Percentiles rank a stretch among this genome's conserved stretches.
Evolutionary conservation across 2,113 vertebrate genomes (phyloP).

Genomic region (Corythornis vintsioides): DNA sequence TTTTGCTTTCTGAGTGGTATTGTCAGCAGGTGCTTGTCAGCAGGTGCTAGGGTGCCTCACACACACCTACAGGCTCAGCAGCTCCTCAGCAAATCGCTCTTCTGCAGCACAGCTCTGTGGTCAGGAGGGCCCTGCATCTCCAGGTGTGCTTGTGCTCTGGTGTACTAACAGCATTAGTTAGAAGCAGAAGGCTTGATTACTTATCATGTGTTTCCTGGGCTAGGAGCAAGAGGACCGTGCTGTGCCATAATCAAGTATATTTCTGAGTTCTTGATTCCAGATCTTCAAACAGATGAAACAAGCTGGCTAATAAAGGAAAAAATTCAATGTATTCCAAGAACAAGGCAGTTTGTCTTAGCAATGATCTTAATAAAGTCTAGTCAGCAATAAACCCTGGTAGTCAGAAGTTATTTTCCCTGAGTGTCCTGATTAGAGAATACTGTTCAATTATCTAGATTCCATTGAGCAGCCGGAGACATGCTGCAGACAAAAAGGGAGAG

Average conservation of each 20-base stretch:
- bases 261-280: background rate
- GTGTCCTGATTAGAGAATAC: background rate
- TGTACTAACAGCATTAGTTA: background rate
- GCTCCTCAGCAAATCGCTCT: background rate
- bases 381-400: background rate
- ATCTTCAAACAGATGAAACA: background rate
- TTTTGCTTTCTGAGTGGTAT: background rate
- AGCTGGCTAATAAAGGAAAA: background rate
- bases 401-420: slow-evolving; percentile 7
- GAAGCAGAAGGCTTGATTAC: background rate
- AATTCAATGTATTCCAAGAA: background rate
- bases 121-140: background rate
- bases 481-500: background rate
- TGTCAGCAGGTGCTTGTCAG: background rate
- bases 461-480: background rate
- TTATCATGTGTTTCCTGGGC: background rate
- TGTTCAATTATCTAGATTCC: background rate
- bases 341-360: background rate
- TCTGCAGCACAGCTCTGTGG: background rate
- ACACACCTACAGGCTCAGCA: background rate
- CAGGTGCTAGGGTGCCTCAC: background rate
- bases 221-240: background rate
- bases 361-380: background rate
- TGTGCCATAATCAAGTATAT: background rate
- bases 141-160: background rate